phyloP scores from a whole-genome alignment of 2,113 vertebrate genomes.

The Serinus canaria region DNA sequence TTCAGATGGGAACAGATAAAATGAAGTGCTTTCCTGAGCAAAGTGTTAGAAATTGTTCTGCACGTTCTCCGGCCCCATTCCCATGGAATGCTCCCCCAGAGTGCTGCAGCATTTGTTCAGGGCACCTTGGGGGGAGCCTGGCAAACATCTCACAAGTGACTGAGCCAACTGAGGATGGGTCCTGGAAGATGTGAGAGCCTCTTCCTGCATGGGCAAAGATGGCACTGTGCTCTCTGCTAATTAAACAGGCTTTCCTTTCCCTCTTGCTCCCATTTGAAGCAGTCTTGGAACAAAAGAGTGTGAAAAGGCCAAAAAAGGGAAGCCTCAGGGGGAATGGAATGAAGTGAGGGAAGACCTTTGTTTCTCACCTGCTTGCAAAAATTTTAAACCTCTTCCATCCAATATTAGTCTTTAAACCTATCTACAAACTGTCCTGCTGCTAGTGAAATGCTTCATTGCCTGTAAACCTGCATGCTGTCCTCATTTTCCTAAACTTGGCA shows the following conservation, averaged over 20 bases:
- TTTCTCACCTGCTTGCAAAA: background rate
- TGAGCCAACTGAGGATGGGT: background rate
- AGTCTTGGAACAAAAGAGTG: background rate
- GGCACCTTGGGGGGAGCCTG: background rate
- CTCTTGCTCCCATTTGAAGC: background rate
- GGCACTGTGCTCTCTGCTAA: background rate
- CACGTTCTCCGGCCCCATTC: background rate
- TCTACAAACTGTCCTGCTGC: background rate
- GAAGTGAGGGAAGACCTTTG: background rate
- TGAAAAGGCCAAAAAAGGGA: background rate
- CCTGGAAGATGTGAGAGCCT: background rate
- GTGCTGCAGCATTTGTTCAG: background rate
- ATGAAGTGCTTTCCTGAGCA: background rate
- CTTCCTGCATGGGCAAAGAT: background rate
- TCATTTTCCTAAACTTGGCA: background rate
- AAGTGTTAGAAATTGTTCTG: background rate
- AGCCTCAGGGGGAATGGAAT: background rate
- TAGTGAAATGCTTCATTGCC: background rate
- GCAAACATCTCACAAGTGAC: background rate
- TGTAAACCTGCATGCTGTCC: background rate
- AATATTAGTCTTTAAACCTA: background rate
- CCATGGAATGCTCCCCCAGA: background rate
- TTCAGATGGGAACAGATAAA: constrained; percentile 7
- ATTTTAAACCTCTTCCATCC: background rate
- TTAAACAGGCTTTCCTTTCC: background rate